Base-by-base conservation (phyloP, 2,888 invertebrate genomes). In the Megastigmus dorsalis region DNA sequence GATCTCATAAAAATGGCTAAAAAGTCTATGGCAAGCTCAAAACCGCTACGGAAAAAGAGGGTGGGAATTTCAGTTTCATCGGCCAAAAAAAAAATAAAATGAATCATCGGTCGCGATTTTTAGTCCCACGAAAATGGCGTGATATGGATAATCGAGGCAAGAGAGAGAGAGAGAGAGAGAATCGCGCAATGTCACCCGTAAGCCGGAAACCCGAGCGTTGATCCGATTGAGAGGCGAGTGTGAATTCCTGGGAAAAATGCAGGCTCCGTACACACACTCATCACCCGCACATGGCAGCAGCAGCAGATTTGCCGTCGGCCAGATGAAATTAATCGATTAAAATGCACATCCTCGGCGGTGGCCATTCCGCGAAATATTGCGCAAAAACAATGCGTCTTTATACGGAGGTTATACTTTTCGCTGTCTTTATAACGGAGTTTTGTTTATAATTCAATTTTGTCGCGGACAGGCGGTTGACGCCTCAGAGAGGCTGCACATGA, bases 301-400 rank as follows among this genome's bases (percentile, higher is more conserved):
- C n/a, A n/a, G n/a, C n/a, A n/a, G n/a, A n/a, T n/a, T n/a, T n/a
- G 52, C 41, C 30, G 15, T 45, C 50, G 55, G 28, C 30, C 48
- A 41, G 20, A 62, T 59, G 28, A 74, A 74, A 65, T 69, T 63
- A 74, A 69, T 74, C 55, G 67, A 74, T 74, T 62, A 54, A 74
- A 74, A 74, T 74, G 45, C 48, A 45, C 15, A 30, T 60, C n/a
- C 41, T 30, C 15, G 7, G n/a, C 9, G 5, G 7, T 41, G 20
- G 4, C 23, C 36, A 0, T 7, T 5, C 3, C n/a, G 10, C n/a
- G 43, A 66, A 54, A 54, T 52, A 65, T 54, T 6, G 43, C 20
- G 4, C 15, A 55, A 41, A 36, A 43, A n/a, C 57, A 67, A 36
- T 48, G 18, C 41, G 30, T n/a, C n/a, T n/a, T n/a, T n/a, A n/a